Base-by-base conservation (phyloP, 53 echinoderm and acorn worm genomes). In the Mesocentrotus franciscanus region DNA sequence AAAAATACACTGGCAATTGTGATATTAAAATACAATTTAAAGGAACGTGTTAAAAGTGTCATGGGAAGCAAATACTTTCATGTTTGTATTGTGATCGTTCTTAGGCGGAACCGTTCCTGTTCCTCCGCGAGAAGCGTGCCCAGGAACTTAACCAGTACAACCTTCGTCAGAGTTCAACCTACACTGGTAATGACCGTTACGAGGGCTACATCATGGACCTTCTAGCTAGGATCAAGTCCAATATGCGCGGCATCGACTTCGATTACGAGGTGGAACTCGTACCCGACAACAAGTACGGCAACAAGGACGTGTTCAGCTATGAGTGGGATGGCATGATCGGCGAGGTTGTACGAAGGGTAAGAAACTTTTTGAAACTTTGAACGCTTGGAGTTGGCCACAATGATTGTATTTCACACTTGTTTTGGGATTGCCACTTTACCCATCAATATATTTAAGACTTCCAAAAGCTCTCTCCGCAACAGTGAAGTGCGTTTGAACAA, bases 321-420 rank as follows among this genome's bases (percentile, higher is more conserved):
- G 97, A 97, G 90, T 99, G 99, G 99, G 89, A 96, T 72, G 99
- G 99, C 49, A 99, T 99, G 99, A 96, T 99, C 68, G 99, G 99
- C 29, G 98, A 99, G 35, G 95, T 99, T 3, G 96, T 99, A 13
- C 72, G 97, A 74, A 97, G 96, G 99, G 99, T 99, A 84, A 93
- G 97, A 92, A 29, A 87, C 58, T 42, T 26, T 42, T 13, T 16
- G 34, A 81, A 39, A 30, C 30, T 71, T 29, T 32, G 74, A 30
- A n/a, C n/a, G n/a, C n/a, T n/a, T n/a, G n/a, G n/a, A n/a, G n/a
- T n/a, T n/a, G n/a, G n/a, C n/a, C n/a, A n/a, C n/a, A n/a, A 81
- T 20, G 81, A 18, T 81, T 81, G 15, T 1, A 16, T 26, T 72
- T 2, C 8, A 72, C 62, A 62, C 18, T 62, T 62, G 18, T 62